These are phyloP conservation scores for Camelus dromedarius DNA, from an alignment of 2,113 vertebrate species.

Conservation along the genomic window DNA sequence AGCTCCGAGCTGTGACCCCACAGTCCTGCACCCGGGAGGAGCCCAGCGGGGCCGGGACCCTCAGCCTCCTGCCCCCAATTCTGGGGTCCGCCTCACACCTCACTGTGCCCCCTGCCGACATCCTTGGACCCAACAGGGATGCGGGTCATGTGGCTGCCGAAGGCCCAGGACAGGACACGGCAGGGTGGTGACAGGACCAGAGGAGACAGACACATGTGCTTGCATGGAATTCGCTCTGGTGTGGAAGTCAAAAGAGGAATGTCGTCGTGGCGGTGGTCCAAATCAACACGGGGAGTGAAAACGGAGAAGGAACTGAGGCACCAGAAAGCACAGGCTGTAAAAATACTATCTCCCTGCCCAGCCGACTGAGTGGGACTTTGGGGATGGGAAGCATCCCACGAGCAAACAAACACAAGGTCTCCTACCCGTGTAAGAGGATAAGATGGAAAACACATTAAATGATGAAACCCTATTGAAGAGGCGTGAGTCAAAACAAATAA, in stretches of 20 bases:
- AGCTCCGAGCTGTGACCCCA: not conserved
- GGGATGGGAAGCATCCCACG: not conserved
- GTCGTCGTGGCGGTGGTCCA: fast-evolving
- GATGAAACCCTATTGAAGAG: constrained; percentile 82
- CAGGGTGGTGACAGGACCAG: fast-evolving
- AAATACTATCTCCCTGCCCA: not conserved
- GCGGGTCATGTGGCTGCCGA: not conserved
- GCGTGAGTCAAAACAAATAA: constrained; percentile 84
- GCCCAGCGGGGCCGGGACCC: not conserved
- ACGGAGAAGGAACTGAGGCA: not conserved
- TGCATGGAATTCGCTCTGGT: not conserved
- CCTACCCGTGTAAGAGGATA: constrained; percentile 73
- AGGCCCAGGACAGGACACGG: fast-evolving
- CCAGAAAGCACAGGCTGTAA: not conserved
- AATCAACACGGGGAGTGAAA: not conserved
- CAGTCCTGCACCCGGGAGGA: not conserved
- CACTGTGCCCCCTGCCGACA: not conserved
- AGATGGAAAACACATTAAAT: constrained; percentile 85
- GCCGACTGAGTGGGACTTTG: not conserved
- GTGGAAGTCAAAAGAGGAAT: not conserved
- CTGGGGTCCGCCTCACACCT: not conserved
- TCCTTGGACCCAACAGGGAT: not conserved
- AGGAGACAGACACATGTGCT: fast-evolving
- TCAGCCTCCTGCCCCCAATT: not conserved
- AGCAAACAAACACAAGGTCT: constrained; percentile 63